Conservation (phyloP, 2,888 invertebrate genomes). For the Aspidapion aeneum region DNA sequence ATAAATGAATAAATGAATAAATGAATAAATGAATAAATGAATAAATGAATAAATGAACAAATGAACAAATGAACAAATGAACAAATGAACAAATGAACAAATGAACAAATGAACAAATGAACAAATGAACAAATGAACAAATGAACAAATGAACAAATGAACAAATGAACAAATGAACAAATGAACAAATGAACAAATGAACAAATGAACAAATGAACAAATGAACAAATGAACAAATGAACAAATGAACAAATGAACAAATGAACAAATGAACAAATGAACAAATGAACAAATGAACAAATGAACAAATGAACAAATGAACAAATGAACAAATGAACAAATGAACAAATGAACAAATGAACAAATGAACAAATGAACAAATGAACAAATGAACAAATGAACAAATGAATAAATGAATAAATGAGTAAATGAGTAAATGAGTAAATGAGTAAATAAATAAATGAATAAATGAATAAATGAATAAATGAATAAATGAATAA, state of each 20-base stretch:
- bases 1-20: background rate
- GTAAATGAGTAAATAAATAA: conserved; percentile 1
- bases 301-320: background rate
- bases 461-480: conserved; percentile 2
- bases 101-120: background rate
- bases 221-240: background rate
- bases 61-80: background rate
- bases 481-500: conserved; percentile 3
- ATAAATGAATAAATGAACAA: background rate
- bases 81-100: background rate
- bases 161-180: background rate
- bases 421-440: background rate
- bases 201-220: background rate
- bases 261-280: background rate
- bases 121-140: background rate
- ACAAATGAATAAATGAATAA: background rate
- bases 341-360: background rate
- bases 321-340: background rate
- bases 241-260: background rate
- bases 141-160: background rate
- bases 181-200: background rate
- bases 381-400: background rate
- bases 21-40: background rate
- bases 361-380: background rate
- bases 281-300: background rate